Base-by-base conservation (phyloP, 2,888 invertebrate genomes). In the Poecilus cupreus region DNA sequence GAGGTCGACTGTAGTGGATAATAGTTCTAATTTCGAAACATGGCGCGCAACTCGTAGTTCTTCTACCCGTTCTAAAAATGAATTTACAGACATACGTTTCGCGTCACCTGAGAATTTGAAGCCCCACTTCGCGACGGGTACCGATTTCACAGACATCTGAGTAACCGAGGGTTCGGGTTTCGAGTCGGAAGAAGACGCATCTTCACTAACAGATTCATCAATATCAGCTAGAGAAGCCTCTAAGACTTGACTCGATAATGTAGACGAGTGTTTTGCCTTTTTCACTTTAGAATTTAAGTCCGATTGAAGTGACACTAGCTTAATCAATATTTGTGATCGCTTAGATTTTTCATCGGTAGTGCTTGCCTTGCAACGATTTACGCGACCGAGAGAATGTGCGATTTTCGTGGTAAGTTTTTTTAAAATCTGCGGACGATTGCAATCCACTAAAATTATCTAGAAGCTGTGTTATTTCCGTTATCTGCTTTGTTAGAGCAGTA, bases 51-150 rank as follows among this genome's bases (percentile, higher is more conserved):
- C 10, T 39, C 43, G n/a, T n/a, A n/a, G n/a, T n/a, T n/a, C n/a
- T n/a, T n/a, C n/a, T n/a, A n/a, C n/a, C n/a, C n/a, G n/a, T 43
- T 72, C 72, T 39, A 72, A 39, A 13, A 72, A 72, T 10, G 22
- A 11, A 16, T 39, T 22, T n/a, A 37, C 37, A 8, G 72, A 39
- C 37, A 72, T 22, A 6, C 5, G 22, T 13, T 72, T 72, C 8
- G 72, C 2, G 39, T 72, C 16, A 10, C 72, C 43, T 3, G 72
- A 13, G 13, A 72, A 72, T 18, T 72, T 72, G 2, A 72, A 13
- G n/a, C 13, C 24, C 72, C 72, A 72, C 11, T 43, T 37, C 8
- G 18, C 3, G 26, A 68, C 68, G 11, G 68, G 32, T 4, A 68
- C 24, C 4, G 32, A 16, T 46, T 49, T 39, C 6, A 22, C n/a